Conservation (phyloP, 2,113 vertebrate species). For the Hirundichthys speculiger region DNA sequence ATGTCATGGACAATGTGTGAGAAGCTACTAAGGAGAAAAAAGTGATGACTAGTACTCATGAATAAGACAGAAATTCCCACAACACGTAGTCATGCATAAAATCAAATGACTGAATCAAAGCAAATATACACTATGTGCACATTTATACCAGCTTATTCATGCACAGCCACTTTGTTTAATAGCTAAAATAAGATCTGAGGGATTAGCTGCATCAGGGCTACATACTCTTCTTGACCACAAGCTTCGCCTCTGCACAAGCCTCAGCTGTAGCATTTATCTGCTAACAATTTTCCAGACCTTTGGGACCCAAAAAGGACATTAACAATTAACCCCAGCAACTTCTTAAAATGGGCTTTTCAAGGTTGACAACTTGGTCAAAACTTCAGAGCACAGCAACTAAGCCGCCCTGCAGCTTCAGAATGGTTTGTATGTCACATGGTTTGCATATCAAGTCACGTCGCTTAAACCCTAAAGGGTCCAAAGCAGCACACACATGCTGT, state of each 20-base stretch:
- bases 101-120: no score
- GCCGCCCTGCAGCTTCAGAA: constrained; percentile 3
- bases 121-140: no score
- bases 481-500: neutral
- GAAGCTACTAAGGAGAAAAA: neutral
- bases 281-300: constrained; percentile 28
- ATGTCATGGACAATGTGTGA: constrained; percentile 1
- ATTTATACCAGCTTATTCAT: constrained; percentile 1
- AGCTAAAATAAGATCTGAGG: neutral
- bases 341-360: constrained; percentile 37
- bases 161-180: neutral
- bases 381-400: constrained; percentile 13
- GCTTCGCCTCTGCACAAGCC: constrained; percentile 29
- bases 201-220: neutral
- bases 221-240: neutral
- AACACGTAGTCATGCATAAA: constrained; percentile 6
- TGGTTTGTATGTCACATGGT: neutral
- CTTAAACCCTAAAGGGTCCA: neutral
- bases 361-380: constrained; percentile 18
- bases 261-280: constrained; percentile 53
- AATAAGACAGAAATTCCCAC: constrained; percentile 23
- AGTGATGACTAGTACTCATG: constrained; percentile 36
- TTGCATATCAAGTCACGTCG: constrained; percentile 2
- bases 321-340: constrained; percentile 64
- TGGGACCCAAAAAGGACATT: constrained; percentile 45